Conservation (phyloP, 2,888 invertebrate genomes). For the Scaptomyza cyrtandrae region DNA sequence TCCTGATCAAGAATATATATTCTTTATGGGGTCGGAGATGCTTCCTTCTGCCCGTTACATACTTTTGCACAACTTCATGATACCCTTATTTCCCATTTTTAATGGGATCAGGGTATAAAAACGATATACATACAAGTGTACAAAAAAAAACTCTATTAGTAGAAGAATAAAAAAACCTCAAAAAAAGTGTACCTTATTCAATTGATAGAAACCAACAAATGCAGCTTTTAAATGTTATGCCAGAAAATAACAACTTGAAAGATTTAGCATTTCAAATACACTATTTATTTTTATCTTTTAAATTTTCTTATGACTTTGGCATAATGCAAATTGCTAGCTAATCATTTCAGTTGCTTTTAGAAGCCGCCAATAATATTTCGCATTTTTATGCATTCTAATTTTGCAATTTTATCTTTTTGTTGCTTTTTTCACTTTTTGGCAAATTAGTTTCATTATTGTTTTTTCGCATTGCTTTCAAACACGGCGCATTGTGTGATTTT, state of each 20-base stretch:
- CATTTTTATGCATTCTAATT: slow-evolving; percentile 47
- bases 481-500: slow-evolving; percentile 52
- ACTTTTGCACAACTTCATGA: too few relatives aligned
- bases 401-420: slow-evolving; percentile 22
- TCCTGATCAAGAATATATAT: too few relatives aligned
- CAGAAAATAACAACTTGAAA: too few relatives aligned
- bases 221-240: too few relatives aligned
- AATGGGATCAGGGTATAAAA: too few relatives aligned
- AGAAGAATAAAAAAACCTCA: too few relatives aligned
- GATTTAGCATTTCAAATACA: background rate
- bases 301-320: slow-evolving; percentile 39
- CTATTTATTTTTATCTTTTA: slow-evolving; percentile 38
- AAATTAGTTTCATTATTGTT: slow-evolving; percentile 71
- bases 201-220: background rate
- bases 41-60: too few relatives aligned
- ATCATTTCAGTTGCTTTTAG: slow-evolving; percentile 31
- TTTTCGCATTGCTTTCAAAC: slow-evolving; percentile 38
- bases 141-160: too few relatives aligned
- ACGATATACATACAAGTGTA: too few relatives aligned
- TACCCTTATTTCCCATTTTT: too few relatives aligned
- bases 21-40: too few relatives aligned
- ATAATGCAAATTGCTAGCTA: slow-evolving; percentile 58
- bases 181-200: background rate
- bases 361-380: slow-evolving; percentile 35
- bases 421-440: slow-evolving; percentile 33